These are phyloP conservation scores for Teleogryllus occipitalis DNA, from an alignment of 1,140 invertebrate species.

Conservation along the genomic window DNA sequence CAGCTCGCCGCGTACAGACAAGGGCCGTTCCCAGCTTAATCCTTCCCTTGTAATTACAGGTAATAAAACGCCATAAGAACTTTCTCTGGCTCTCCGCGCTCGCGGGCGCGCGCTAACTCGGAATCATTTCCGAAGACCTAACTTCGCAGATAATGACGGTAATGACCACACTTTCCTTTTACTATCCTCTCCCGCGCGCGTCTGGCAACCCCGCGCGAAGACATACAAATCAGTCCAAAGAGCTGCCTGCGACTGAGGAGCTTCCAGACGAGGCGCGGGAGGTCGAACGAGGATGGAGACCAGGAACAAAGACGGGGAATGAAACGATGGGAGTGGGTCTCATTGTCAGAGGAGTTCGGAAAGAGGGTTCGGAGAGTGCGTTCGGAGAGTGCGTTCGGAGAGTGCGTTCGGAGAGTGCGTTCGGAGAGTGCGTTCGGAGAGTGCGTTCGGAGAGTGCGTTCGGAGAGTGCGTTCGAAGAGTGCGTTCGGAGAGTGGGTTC, in stretches of 20 bases:
- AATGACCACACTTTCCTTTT: not conserved
- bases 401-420: too few species aligned
- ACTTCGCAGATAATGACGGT: not conserved
- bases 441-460: too few species aligned
- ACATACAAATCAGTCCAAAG: not conserved
- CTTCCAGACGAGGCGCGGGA: not conserved
- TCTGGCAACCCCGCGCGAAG: not conserved
- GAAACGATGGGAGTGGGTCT: too few species aligned
- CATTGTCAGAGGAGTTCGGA: too few species aligned
- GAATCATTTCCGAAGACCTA: not conserved
- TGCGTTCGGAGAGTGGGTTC: too few species aligned
- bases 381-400: too few species aligned
- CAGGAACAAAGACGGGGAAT: too few species aligned
- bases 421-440: too few species aligned
- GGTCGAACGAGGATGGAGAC: too few species aligned
- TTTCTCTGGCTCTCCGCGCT: not conserved
- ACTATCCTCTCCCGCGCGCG: not conserved
- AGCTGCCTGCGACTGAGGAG: not conserved
- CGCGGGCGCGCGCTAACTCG: not conserved
- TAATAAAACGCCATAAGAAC: constrained; percentile 5
- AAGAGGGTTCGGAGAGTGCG: too few species aligned
- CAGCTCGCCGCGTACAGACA: not conserved
- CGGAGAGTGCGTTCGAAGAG: too few species aligned
- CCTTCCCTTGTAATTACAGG: not conserved
- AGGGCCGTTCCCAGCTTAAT: not conserved